Percentiles rank a stretch among this genome's conserved stretches.
Evolutionary conservation across 2,888 invertebrate genomes (phyloP).

Genomic region (Tetramorium bicarinatum): DNA sequence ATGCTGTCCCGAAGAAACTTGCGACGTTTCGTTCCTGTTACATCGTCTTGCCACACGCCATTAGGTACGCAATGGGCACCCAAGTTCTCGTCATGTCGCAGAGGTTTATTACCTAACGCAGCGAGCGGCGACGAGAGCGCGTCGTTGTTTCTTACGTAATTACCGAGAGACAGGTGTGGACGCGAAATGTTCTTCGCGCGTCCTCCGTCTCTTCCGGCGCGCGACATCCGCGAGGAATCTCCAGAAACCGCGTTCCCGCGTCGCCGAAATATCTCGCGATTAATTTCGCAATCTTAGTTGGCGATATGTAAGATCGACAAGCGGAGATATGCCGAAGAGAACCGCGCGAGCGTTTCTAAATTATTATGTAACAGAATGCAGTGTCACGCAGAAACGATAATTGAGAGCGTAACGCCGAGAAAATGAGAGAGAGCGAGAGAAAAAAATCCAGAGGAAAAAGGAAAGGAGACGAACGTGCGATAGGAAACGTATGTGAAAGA

Average conservation of each 20-base stretch:
- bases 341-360: slow-evolving; percentile 53
- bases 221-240: not conserved
- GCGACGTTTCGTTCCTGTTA: not conserved
- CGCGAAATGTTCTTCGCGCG: not conserved
- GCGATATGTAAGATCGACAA: not conserved
- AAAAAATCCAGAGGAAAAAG: not conserved
- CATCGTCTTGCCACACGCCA: not conserved
- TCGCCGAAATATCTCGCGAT: not conserved
- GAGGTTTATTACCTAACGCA: slow-evolving; percentile 20
- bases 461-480: not conserved
- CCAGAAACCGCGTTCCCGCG: not conserved
- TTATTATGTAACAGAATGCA: slow-evolving; percentile 69
- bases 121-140: slow-evolving; percentile 13
- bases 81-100: not conserved
- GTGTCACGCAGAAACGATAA: slow-evolving; percentile 63
- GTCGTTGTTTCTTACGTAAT: slow-evolving; percentile 21
- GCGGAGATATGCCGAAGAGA: not conserved
- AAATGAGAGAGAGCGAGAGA: not conserved
- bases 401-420: slow-evolving; percentile 57
- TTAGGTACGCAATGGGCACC: not conserved
- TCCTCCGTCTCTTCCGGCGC: not conserved
- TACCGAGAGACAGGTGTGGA: slow-evolving; percentile 27
- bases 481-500: not conserved
- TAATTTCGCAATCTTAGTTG: not conserved
- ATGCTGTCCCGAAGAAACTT: not conserved